Conservation (phyloP, 2,113 vertebrate genomes). For the Arothron firmamentum region DNA sequence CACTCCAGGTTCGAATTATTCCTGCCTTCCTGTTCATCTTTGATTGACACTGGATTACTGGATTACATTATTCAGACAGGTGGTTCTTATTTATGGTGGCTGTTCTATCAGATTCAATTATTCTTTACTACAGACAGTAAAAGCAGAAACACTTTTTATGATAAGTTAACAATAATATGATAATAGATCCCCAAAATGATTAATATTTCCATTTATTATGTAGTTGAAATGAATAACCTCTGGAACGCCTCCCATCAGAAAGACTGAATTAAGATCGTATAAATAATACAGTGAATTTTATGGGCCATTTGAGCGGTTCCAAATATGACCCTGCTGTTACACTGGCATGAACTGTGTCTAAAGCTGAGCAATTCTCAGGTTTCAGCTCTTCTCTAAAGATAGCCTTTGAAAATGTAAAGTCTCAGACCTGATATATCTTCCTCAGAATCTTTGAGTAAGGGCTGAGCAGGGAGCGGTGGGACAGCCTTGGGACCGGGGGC, state of each 20-base stretch:
- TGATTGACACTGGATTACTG: neutral
- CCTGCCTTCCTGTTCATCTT: neutral
- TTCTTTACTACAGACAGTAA: too few relatives aligned
- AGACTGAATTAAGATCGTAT: neutral
- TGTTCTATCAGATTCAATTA: too few relatives aligned
- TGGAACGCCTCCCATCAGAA: neutral
- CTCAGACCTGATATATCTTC: slow-evolving; percentile 66
- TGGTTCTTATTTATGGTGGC: too few relatives aligned
- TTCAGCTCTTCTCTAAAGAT: slow-evolving; percentile 46
- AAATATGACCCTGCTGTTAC: slow-evolving; percentile 43
- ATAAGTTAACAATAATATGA: neutral
- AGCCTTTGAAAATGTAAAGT: slow-evolving; percentile 52
- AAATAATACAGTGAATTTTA: slow-evolving; percentile 2
- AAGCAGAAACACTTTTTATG: neutral
- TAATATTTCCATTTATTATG: neutral
- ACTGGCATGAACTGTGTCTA: slow-evolving; percentile 44
- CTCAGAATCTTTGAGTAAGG: slow-evolving; percentile 56
- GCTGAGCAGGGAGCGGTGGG: slow-evolving; percentile 61
- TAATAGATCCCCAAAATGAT: neutral
- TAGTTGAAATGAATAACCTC: neutral
- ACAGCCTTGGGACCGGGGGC: slow-evolving; percentile 67
- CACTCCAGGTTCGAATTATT: neutral
- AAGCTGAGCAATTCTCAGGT: slow-evolving; percentile 59
- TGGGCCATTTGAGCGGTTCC: slow-evolving; percentile 15
- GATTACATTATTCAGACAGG: too few relatives aligned